Evolutionary conservation across 2,113 vertebrate genomes (phyloP), one percentile per base, ranked within the genome.

Genomic region (Cairina moschata): DNA sequence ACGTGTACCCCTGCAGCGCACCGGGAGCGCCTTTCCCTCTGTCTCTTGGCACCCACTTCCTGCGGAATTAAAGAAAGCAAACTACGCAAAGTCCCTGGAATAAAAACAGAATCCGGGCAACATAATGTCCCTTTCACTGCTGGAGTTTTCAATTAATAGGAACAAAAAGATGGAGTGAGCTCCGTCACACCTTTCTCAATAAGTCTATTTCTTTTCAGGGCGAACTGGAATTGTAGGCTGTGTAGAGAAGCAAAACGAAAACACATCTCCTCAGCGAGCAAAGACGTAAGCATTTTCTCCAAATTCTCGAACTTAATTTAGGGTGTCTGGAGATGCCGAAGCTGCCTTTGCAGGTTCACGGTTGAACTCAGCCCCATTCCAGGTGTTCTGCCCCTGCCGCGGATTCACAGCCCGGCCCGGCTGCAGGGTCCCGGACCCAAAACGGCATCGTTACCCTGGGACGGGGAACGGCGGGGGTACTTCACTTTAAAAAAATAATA

Each of bases 141-240:
- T 34, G 1, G 7, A 46, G 83, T 31, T 10, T 16, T n/a, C 32
- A 22, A 15, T 26, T 72, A 52, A 52, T 28, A 44, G 14, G 18
- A 36, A 73, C 13, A 23, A 5, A 18, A 80, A 74, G 3, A 46
- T 6, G 1, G 21, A 1, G 3, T 32, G 72, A 59, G 1, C 11
- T 63, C 15, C 29, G 1, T 18, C 38, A 1, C 38, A 4, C 10
- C 6, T 1, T 2, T 4, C 28, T 50, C 6, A 22, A 3, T 36
- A 44, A 63, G 3, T 38, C n/a, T 8, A 1, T 44, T 62, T 54
- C 40, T 71, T 50, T 26, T 5, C 42, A 55, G 62, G 29, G 16
- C 0, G 22, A 58, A 31, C 10, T 48, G 67, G 71, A 28, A 71
- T 46, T 3, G 6, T 17, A 2, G 25, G 14, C 4, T 2, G 26